phyloP scores from a whole-genome alignment of 2,113 vertebrate genomes.

The Leucoraja erinaceus region DNA sequence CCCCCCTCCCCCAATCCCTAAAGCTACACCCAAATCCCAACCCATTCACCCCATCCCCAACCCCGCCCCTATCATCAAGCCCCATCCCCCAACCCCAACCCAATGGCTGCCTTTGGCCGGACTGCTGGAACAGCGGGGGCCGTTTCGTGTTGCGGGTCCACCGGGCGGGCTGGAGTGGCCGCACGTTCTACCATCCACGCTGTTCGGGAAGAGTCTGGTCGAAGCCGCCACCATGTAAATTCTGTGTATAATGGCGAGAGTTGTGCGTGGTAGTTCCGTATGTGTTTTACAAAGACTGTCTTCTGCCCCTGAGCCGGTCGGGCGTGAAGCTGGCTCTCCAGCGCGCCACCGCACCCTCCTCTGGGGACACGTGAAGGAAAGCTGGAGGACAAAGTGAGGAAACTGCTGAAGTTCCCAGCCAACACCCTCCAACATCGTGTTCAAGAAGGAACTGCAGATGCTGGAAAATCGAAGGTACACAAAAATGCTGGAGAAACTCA shows the following conservation, averaged over 20 bases:
- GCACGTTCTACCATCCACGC: not conserved
- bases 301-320: not conserved
- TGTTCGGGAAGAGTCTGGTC: not conserved
- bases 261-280: not conserved
- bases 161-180: not conserved
- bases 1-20: too few species aligned
- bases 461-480: too few species aligned
- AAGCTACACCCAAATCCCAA: too few species aligned
- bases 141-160: not conserved
- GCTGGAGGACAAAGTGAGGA: not conserved
- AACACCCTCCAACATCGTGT: not conserved
- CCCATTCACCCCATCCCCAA: too few species aligned
- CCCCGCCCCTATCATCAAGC: too few species aligned
- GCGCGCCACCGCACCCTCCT: too few species aligned
- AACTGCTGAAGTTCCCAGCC: not conserved
- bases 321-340: too few species aligned
- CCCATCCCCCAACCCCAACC: not conserved
- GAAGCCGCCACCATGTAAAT: not conserved
- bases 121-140: not conserved
- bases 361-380: not conserved
- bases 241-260: not conserved
- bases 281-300: not conserved
- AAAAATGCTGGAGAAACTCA: too few species aligned
- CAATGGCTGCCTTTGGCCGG: not conserved
- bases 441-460: too few species aligned